Evolutionary conservation across 2,113 vertebrate species (phyloP), one percentile per base, ranked within the genome.

Genomic region (Tragulus kanchil): DNA sequence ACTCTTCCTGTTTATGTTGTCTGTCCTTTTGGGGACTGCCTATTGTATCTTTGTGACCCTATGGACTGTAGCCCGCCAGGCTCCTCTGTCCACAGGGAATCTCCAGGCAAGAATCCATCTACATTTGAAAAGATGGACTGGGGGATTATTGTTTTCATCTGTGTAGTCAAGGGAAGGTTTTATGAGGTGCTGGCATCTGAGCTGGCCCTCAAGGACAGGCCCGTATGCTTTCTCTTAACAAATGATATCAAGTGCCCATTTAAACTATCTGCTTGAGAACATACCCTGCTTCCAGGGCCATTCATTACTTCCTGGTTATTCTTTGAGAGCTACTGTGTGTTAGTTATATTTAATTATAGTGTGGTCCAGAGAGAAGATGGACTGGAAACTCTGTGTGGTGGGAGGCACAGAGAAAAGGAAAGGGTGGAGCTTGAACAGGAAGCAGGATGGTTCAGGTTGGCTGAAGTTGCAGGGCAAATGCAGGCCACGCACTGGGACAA

Each of bases 61-160:
- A 2, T 36, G 36, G 36, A 36, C 36, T 36, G 36, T 36, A 36
- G 36, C 36, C 36, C 36, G 36, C 36, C 36, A 36, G 36, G 36
- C 36, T 36, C 36, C 36, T 36, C 36, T 36, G 36, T 36, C 36
- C 36, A 36, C 36, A 36, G 36, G 36, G 36, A 36, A 36, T 36
- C 36, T 36, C 36, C 36, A 36, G 36, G 36, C 36, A 36, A 36
- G 36, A 36, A 36, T 36, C n/a, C n/a, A n/a, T n/a, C n/a, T n/a
- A n/a, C n/a, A n/a, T n/a, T n/a, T n/a, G n/a, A n/a, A n/a, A n/a
- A n/a, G n/a, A n/a, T n/a, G n/a, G n/a, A n/a, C n/a, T n/a, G n/a
- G n/a, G 19, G 26, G n/a, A 71, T 50, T 95, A 95, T 69, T 92
- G 95, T 95, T 97, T 94, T 95, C 75, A 92, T 89, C 78, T 83